Percentiles rank a stretch among this genome's conserved stretches.
Conservation (phyloP, 2,113 vertebrate species). For the Lagopus muta region DNA sequence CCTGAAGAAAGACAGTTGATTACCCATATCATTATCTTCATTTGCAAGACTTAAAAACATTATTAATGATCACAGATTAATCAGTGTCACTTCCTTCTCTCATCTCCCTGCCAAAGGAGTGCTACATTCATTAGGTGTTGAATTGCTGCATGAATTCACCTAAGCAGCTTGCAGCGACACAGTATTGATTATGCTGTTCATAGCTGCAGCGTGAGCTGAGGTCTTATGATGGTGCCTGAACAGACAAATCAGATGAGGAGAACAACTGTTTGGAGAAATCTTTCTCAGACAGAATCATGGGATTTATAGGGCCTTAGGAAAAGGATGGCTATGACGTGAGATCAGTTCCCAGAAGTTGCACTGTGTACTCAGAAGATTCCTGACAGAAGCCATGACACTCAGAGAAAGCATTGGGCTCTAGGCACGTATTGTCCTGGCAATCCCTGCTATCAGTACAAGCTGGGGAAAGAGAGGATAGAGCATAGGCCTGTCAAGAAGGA, state of each 20-base stretch:
- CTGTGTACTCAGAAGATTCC: background rate
- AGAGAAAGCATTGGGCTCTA: background rate
- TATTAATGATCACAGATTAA: slow-evolving; percentile 28
- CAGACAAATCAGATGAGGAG: slow-evolving; percentile 39
- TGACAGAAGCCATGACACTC: background rate
- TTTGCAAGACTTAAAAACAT: slow-evolving; percentile 38
- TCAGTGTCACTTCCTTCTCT: slow-evolving; percentile 22
- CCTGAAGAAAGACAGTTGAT: slow-evolving; percentile 27
- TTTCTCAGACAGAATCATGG: background rate
- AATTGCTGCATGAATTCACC: slow-evolving; percentile 17
- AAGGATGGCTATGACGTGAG: background rate
- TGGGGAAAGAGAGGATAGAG: too few relatives aligned
- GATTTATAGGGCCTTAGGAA: slow-evolving; percentile 15
- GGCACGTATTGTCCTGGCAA: background rate
- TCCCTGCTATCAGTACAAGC: too few relatives aligned
- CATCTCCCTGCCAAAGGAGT: background rate
- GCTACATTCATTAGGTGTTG: background rate
- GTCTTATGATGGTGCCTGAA: background rate
- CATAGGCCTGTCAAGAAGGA: too few relatives aligned
- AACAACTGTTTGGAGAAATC: background rate
- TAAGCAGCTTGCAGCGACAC: background rate
- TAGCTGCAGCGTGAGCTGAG: background rate
- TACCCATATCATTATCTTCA: slow-evolving; percentile 22
- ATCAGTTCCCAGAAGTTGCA: background rate
- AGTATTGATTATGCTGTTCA: slow-evolving; percentile 14